Percentiles rank a stretch among this genome's conserved stretches.
Conservation (phyloP, 2,888 invertebrate species). For the Ischnus inquisitorius region DNA sequence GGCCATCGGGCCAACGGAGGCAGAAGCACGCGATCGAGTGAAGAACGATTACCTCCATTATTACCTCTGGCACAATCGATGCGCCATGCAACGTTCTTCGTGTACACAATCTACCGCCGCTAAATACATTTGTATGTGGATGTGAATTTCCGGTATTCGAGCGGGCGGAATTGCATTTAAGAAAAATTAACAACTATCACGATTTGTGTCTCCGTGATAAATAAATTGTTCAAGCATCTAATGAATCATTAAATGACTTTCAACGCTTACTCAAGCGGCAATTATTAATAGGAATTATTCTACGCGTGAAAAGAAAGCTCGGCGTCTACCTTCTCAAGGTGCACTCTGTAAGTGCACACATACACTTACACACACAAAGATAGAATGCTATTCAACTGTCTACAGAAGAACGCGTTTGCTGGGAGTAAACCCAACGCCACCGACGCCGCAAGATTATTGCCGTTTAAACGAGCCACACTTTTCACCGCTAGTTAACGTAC, state of each 20-base stretch:
- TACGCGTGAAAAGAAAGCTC: slow-evolving; percentile 38
- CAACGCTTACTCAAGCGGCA: slow-evolving; percentile 35
- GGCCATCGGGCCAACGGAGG: slow-evolving; percentile 38
- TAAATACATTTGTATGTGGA: background rate
- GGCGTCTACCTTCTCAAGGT: slow-evolving; percentile 43
- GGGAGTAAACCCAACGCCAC: slow-evolving; percentile 22
- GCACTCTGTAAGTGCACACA: slow-evolving; percentile 9
- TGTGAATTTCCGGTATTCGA: background rate
- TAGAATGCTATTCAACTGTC: slow-evolving; percentile 59
- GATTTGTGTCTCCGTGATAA: background rate
- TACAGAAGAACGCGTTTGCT: slow-evolving; percentile 52
- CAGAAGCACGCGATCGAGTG: slow-evolving; percentile 63
- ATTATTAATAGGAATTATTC: slow-evolving; percentile 59
- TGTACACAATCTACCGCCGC: background rate
- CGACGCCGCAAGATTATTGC: slow-evolving; percentile 67
- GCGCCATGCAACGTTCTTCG: background rate
- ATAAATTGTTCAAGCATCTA: slow-evolving; percentile 26
- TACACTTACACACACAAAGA: slow-evolving; percentile 45
- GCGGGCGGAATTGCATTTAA: background rate
- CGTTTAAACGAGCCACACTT: slow-evolving; percentile 76
- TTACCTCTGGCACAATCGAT: slow-evolving; percentile 41
- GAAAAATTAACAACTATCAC: background rate
- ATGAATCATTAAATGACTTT: slow-evolving; percentile 55
- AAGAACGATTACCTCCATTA: slow-evolving; percentile 59
- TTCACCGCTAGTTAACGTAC: slow-evolving; percentile 77